These are phyloP conservation scores for Homalodisca vitripennis DNA, from an alignment of 1,140 invertebrate genomes.

Conservation along the genomic window DNA sequence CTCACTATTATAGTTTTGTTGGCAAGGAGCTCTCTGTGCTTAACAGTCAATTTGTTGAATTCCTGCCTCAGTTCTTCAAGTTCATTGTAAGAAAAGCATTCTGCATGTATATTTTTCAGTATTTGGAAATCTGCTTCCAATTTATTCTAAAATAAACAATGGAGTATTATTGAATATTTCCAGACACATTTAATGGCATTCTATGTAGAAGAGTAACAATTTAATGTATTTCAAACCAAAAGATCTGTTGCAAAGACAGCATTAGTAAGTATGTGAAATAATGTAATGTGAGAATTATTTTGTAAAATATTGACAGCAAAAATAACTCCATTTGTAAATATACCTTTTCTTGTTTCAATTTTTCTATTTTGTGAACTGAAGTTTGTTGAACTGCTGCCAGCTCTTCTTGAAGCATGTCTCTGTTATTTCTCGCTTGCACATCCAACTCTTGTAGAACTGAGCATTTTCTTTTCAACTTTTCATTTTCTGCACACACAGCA, in stretches of 20 bases:
- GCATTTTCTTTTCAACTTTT: conserved; percentile 34
- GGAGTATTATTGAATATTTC: too few species aligned
- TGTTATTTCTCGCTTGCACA: conserved; percentile 29
- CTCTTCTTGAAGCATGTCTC: conserved; percentile 30
- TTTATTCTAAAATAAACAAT: conserved; percentile 20
- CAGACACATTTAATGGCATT: too few species aligned
- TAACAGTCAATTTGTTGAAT: conserved; percentile 34
- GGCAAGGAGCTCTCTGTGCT: conserved; percentile 34
- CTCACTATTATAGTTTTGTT: conserved; percentile 32
- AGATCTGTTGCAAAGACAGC: too few species aligned
- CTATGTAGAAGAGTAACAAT: too few species aligned
- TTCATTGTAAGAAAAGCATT: conserved; percentile 26
- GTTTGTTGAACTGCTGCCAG: conserved; percentile 19
- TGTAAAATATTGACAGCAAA: too few species aligned
- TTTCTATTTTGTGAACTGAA: conserved; percentile 24
- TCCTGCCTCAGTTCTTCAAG: conserved; percentile 31
- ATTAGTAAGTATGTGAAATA: too few species aligned
- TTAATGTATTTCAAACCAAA: too few species aligned
- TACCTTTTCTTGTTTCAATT: conserved; percentile 33
- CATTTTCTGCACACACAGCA: conserved; percentile 31
- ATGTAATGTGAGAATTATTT: too few species aligned
- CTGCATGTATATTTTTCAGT: conserved; percentile 27
- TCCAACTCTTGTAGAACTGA: conserved; percentile 32
- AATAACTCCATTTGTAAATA: conserved; percentile 8
- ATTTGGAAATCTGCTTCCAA: conserved; percentile 26